These are phyloP conservation scores for Drosophila heteroneura DNA, from an alignment of 2,888 invertebrate species.

Conservation along the genomic window DNA sequence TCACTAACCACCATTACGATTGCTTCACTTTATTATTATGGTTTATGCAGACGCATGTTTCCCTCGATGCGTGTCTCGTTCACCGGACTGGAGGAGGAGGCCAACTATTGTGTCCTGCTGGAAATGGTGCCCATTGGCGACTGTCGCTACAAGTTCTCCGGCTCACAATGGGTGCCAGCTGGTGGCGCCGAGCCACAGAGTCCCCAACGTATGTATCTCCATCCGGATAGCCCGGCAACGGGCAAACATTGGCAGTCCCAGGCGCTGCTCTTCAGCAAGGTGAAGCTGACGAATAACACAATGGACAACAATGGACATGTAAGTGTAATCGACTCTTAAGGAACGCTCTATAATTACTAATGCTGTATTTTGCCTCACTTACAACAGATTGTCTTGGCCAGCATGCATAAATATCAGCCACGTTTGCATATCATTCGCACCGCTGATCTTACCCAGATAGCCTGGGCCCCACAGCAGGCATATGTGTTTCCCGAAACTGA, in stretches of 20 bases:
- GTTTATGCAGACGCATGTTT: constrained; percentile 92
- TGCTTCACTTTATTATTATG: constrained; percentile 58
- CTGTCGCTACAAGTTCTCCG: constrained; percentile 92
- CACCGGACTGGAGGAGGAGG: constrained; percentile 91
- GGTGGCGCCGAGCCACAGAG: constrained; percentile 94
- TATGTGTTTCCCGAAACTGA: constrained; percentile 92
- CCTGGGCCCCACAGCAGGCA: constrained; percentile 89
- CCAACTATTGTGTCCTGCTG: constrained; percentile 92
- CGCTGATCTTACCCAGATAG: constrained; percentile 89
- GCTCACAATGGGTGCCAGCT: constrained; percentile 93
- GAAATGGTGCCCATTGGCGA: constrained; percentile 91
- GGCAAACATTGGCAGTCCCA: constrained; percentile 95
- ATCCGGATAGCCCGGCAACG: constrained; percentile 94
- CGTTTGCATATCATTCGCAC: constrained; percentile 93
- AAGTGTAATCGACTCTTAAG: constrained; percentile 83
- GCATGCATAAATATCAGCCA: constrained; percentile 98
- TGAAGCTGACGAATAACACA: constrained; percentile 95
- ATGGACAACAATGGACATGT: constrained; percentile 92
- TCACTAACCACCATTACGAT: constrained; percentile 40
- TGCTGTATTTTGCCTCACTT: constrained; percentile 44
- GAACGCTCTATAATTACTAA: constrained; percentile 18
- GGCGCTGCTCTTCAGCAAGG: constrained; percentile 91
- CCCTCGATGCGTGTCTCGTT: constrained; percentile 92
- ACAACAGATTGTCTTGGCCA: constrained; percentile 93
- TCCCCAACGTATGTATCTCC: constrained; percentile 91